Base-by-base conservation (phyloP, 2,888 invertebrate species). In the Clivina fossor region DNA sequence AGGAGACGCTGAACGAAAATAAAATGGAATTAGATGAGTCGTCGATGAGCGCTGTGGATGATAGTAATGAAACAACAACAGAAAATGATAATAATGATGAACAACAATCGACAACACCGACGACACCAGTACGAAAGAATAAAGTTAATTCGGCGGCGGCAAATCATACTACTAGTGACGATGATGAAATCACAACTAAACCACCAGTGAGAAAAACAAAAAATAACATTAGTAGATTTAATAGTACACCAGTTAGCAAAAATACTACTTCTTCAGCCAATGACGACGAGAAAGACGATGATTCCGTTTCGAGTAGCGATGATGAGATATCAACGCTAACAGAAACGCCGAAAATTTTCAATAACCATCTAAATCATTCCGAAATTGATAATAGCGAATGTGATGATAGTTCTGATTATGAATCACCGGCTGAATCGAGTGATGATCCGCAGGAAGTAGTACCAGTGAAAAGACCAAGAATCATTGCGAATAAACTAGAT, bases 401-500 rank as follows among this genome's bases (percentile, higher is more conserved):
- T 9, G 19, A 43, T 38, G 38, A 33, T 26, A 47, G 43, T 3
- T 26, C 28, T 33, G 48, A 56, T n/a, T n/a, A n/a, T n/a, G n/a
- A n/a, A n/a, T n/a, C n/a, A n/a, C n/a, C n/a, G 4, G n/a, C 26
- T 28, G 28, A 18, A 19, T 40, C 40, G 4, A 40, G 28, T 40
- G 19, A n/a, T n/a, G n/a, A 26, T 19, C 41, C 19, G 20, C n/a
- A n/a, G n/a, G 33, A 22, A 16, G 41, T 2, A 15, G 49, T 16
- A 35, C n/a, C n/a, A n/a, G n/a, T n/a, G n/a, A 44, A 13, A 72
- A 71, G 11, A 40, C 43, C 24, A 1, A 11, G 15, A 24, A 13
- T n/a, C n/a, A n/a, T 43, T 13, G 26, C 26, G 3, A 43, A 43
- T 16, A 43, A 43, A 26, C 15, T 73, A 7, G 71, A 72, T 65